Conservation (phyloP, 2,113 vertebrate species). For the Entelurus aequoreus region DNA sequence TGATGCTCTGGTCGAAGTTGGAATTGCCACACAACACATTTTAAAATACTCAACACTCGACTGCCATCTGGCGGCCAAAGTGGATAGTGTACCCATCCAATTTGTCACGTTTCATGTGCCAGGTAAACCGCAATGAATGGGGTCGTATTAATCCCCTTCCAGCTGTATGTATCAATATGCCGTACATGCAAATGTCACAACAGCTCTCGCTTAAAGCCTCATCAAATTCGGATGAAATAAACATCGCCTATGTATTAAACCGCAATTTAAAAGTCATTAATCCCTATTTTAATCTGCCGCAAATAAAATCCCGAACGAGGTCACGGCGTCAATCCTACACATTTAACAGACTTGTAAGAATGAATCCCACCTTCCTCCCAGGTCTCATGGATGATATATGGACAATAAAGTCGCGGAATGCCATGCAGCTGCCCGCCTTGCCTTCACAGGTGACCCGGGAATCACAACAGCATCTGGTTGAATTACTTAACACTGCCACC, state of each 20-base stretch:
- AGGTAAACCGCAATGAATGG: too few relatives aligned
- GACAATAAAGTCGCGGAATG: conserved; percentile 13
- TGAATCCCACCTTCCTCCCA: not conserved
- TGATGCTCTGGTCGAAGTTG: too few relatives aligned
- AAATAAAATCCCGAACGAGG: conserved; percentile 53
- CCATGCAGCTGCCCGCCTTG: conserved; percentile 24
- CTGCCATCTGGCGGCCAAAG: too few relatives aligned
- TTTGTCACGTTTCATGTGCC: not conserved
- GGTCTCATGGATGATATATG: not conserved
- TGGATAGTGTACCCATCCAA: too few relatives aligned
- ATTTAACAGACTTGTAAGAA: conserved; percentile 6
- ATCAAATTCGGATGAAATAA: conserved; percentile 9
- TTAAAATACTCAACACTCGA: too few relatives aligned
- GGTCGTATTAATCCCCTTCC: too few relatives aligned
- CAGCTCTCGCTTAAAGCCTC: not conserved
- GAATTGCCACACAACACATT: too few relatives aligned
- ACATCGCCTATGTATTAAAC: conserved; percentile 61
- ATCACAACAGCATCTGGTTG: conserved; percentile 74
- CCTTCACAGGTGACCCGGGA: conserved; percentile 65
- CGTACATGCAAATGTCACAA: not conserved
- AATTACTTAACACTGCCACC: conserved; percentile 76
- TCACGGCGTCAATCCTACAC: conserved; percentile 24
- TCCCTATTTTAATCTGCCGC: conserved; percentile 68
- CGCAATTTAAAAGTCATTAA: conserved; percentile 72
- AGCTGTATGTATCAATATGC: not conserved